Evolutionary conservation across 2,888 invertebrate genomes (phyloP).

Genomic region (Cremastobaeus sp.): DNA sequence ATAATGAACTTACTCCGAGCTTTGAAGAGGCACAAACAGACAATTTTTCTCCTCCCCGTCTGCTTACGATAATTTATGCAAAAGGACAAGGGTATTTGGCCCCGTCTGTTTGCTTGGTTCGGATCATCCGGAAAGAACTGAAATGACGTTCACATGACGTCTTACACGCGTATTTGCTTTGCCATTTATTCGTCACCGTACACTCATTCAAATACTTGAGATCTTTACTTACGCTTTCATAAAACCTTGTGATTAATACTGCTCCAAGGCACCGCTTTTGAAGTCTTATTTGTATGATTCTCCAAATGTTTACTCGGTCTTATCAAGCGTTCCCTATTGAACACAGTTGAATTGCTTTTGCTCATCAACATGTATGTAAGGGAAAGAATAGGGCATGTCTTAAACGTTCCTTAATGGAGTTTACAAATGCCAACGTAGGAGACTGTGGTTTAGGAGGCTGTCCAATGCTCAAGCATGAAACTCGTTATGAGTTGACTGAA

Average conservation of each 20-base stretch:
- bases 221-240: conserved; percentile 46
- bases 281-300: conserved; percentile 59
- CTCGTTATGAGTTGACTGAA: too few relatives aligned
- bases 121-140: conserved; percentile 14
- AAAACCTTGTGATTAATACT: conserved; percentile 57
- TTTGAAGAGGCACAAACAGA: too few relatives aligned
- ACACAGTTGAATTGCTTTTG: conserved; percentile 41
- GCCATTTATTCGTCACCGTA: conserved; percentile 48
- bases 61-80: too few relatives aligned
- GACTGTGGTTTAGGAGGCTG: not conserved
- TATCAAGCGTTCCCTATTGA: conserved; percentile 55
- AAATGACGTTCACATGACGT: conserved; percentile 36
- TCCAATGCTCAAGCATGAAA: not conserved
- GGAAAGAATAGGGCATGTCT: conserved; percentile 34
- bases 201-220: conserved; percentile 50
- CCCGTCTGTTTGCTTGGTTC: conserved; percentile 6
- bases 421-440: conserved; percentile 15
- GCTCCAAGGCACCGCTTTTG: conserved; percentile 48
- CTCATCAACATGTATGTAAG: conserved; percentile 36
- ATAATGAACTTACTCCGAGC: too few relatives aligned
- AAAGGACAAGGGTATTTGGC: not conserved
- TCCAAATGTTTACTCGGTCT: conserved; percentile 54
- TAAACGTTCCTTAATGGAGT: conserved; percentile 45
- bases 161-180: conserved; percentile 44
- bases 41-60: too few relatives aligned